Evolutionary conservation across 2,888 invertebrate genomes (phyloP).

Genomic region (Trichopria drosophilae): DNA sequence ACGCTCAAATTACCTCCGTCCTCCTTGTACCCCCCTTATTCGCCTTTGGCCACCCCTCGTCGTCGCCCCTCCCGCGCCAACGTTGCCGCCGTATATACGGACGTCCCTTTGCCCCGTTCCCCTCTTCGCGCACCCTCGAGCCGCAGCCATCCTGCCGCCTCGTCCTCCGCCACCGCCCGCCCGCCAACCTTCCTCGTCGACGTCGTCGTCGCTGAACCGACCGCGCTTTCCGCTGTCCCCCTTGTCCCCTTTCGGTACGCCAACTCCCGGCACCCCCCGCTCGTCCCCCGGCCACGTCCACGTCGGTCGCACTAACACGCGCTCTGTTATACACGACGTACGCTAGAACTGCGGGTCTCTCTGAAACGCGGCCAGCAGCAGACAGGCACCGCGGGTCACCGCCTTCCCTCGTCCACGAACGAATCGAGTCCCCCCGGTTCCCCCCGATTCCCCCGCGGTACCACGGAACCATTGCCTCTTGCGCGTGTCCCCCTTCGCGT

Average conservation of each 20-base stretch:
- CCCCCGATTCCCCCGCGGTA: constrained; percentile 45
- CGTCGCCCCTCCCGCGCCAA: constrained; percentile 45
- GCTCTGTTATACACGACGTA: constrained; percentile 15
- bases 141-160: constrained; percentile 35
- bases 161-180: constrained; percentile 34
- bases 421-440: constrained; percentile 35
- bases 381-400: constrained; percentile 58
- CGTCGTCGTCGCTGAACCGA: constrained; percentile 5
- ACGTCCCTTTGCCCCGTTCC: too few species aligned
- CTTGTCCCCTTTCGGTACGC: too few species aligned
- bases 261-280: constrained; percentile 7
- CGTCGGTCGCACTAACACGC: too few species aligned
- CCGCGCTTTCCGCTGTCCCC: constrained; percentile 7
- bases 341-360: constrained; percentile 28
- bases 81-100: too few species aligned
- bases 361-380: constrained; percentile 55
- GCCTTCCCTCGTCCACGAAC: constrained; percentile 41
- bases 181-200: constrained; percentile 14
- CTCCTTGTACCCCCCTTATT: constrained; percentile 41
- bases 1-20: constrained; percentile 58
- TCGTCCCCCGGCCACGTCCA: too few species aligned
- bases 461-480: constrained; percentile 19
- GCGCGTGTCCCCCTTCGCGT: constrained; percentile 20
- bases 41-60: constrained; percentile 32
- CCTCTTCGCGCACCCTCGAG: too few species aligned